A percentile compares a stretch with the other conserved stretches of the same genome.
Evolutionary conservation across 1,140 invertebrate genomes (phyloP).

Genomic region (Bombus picipes): DNA sequence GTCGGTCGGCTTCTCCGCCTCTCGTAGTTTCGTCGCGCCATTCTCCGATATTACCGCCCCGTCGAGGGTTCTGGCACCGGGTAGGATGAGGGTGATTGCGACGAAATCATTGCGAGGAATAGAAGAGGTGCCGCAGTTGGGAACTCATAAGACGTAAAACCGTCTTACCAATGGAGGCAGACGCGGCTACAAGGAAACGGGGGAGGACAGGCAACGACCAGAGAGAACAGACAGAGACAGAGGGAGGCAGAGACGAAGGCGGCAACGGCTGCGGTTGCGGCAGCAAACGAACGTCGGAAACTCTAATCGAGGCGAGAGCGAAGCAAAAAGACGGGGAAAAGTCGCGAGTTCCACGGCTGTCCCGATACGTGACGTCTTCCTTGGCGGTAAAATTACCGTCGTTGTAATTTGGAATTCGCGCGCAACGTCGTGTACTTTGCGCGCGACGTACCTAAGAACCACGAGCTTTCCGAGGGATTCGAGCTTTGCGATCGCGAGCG

Average conservation of each 20-base stretch:
- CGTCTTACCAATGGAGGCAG: slow-evolving; percentile 65
- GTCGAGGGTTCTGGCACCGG: slow-evolving; percentile 63
- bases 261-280: slow-evolving; percentile 41
- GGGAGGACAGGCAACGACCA: too few relatives aligned
- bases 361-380: slow-evolving; percentile 13
- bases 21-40: slow-evolving; percentile 76
- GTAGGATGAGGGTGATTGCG: slow-evolving; percentile 76
- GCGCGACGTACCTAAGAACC: too few relatives aligned
- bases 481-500: too few relatives aligned
- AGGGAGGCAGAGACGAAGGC: background rate
- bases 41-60: slow-evolving; percentile 81
- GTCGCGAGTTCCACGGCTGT: background rate
- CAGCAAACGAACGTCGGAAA: slow-evolving; percentile 54
- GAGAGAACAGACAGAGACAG: background rate
- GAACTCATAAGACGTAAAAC: slow-evolving; percentile 81
- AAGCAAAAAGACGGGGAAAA: background rate
- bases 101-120: slow-evolving; percentile 82
- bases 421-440: background rate
- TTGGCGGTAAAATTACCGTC: slow-evolving; percentile 29
- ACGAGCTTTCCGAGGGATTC: too few relatives aligned
- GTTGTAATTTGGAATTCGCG: slow-evolving; percentile 46
- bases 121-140: slow-evolving; percentile 80
- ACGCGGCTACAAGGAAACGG: slow-evolving; percentile 4
- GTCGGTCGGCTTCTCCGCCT: slow-evolving; percentile 74
- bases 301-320: slow-evolving; percentile 45